Conservation (phyloP, 2,797 vertebrate genomes). For the Aviceda leuphotes region DNA sequence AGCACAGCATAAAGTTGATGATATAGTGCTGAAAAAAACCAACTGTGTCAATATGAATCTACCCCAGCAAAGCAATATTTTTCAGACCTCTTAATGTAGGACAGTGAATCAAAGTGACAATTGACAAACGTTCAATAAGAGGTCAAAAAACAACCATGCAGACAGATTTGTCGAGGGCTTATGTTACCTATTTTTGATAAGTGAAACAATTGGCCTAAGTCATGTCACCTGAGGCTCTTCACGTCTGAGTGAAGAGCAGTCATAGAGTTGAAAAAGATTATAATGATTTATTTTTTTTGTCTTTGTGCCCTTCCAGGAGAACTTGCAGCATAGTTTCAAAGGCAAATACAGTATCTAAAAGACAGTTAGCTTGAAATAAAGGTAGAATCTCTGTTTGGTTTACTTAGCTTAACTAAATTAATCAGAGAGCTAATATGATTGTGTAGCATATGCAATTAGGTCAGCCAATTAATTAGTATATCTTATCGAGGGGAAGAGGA, state of each 20-base stretch:
- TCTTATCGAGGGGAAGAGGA: not conserved
- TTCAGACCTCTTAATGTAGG: conserved; percentile 46
- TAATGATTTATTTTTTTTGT: conserved; percentile 17
- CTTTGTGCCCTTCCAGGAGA: conserved; percentile 21
- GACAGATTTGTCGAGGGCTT: conserved; percentile 60
- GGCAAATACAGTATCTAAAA: conserved; percentile 21
- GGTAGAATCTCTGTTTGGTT: not conserved
- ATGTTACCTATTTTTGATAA: conserved; percentile 67
- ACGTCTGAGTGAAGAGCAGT: not conserved
- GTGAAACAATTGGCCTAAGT: conserved; percentile 66
- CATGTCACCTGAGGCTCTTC: conserved; percentile 50
- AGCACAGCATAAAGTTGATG: not conserved
- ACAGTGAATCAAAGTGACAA: conserved; percentile 65
- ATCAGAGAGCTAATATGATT: not conserved
- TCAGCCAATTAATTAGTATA: not conserved
- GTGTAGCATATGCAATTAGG: not conserved
- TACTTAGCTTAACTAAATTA: conserved; percentile 15
- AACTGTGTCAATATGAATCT: not conserved
- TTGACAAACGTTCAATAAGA: conserved; percentile 58
- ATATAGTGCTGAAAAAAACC: not conserved
- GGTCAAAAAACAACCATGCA: conserved; percentile 52
- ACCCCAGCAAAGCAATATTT: conserved; percentile 46
- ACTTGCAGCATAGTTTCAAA: conserved; percentile 47
- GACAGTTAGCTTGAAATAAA: conserved; percentile 10
- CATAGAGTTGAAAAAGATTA: conserved; percentile 40